phyloP scores from a whole-genome alignment of 2,797 vertebrate species.

The Meda fulgida region DNA sequence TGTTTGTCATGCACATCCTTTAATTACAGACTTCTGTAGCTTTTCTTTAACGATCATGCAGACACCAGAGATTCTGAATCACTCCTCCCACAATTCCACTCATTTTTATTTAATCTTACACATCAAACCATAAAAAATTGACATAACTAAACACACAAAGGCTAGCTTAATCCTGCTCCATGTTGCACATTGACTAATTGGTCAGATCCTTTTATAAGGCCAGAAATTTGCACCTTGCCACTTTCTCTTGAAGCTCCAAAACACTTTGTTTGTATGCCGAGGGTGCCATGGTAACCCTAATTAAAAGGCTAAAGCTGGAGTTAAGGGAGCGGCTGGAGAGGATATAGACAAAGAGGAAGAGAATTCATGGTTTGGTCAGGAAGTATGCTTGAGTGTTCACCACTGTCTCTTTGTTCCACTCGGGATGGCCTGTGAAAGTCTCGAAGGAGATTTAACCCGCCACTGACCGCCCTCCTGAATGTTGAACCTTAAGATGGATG shows the following conservation, averaged over 20 bases:
- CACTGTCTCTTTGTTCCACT: background rate
- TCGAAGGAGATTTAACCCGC: slow-evolving; percentile 4
- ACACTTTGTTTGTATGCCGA: background rate
- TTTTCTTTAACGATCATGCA: slow-evolving; percentile 34
- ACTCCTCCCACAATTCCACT: slow-evolving; percentile 29
- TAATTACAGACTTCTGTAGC: slow-evolving; percentile 15
- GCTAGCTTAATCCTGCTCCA: background rate
- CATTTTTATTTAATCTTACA: slow-evolving; percentile 24
- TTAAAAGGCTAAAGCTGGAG: slow-evolving; percentile 15
- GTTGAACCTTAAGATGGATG: background rate
- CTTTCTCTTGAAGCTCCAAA: background rate
- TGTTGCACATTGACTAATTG: background rate
- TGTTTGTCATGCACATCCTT: slow-evolving; percentile 20
- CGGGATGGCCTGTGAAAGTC: background rate
- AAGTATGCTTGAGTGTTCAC: slow-evolving; percentile 20
- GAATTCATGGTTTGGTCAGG: slow-evolving; percentile 12
- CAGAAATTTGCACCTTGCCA: background rate
- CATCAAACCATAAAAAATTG: slow-evolving; percentile 8
- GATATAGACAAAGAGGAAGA: background rate
- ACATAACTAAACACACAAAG: background rate
- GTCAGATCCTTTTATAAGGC: background rate
- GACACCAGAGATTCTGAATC: slow-evolving; percentile 42
- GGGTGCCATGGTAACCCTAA: background rate
- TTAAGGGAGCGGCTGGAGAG: slow-evolving; percentile 14
- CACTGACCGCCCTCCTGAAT: background rate